These are phyloP conservation scores for Sebastes fasciatus DNA, from an alignment of 2,113 vertebrate species.

Conservation along the genomic window DNA sequence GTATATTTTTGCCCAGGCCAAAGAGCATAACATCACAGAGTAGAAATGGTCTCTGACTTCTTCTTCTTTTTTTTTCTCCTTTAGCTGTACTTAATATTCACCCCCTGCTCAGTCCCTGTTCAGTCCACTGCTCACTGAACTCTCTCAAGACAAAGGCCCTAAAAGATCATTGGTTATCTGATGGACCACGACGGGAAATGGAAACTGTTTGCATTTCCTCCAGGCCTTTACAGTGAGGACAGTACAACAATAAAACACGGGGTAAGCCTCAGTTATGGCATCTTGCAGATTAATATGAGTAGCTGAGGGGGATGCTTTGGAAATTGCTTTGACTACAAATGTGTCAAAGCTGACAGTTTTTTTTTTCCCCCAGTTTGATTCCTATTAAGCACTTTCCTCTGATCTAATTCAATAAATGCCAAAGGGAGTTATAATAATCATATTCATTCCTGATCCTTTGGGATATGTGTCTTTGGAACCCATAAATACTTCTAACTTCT, in stretches of 20 bases:
- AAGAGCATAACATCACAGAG: conserved; percentile 61
- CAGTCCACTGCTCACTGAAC: conserved; percentile 25
- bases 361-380: conserved; percentile 66
- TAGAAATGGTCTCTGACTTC: conserved; percentile 55
- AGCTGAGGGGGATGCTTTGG: conserved; percentile 70
- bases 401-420: conserved; percentile 81
- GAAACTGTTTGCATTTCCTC: conserved; percentile 67
- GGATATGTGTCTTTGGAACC: conserved; percentile 74
- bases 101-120: conserved; percentile 21
- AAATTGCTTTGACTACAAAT: conserved; percentile 77
- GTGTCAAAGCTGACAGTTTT: conserved; percentile 74
- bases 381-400: conserved; percentile 76
- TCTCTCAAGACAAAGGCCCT: conserved; percentile 44
- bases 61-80: not conserved
- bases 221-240: conserved; percentile 46
- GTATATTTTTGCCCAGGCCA: conserved; percentile 23
- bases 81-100: conserved; percentile 51
- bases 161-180: conserved; percentile 60
- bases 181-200: conserved; percentile 64
- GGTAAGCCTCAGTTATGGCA: conserved; percentile 61
- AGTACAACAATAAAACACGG: conserved; percentile 55
- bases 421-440: conserved; percentile 78
- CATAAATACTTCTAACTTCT: conserved; percentile 73
- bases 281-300: conserved; percentile 76
- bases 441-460: conserved; percentile 73